Conservation (phyloP, 2,888 invertebrate species). For the Clitarchus hookeri region DNA sequence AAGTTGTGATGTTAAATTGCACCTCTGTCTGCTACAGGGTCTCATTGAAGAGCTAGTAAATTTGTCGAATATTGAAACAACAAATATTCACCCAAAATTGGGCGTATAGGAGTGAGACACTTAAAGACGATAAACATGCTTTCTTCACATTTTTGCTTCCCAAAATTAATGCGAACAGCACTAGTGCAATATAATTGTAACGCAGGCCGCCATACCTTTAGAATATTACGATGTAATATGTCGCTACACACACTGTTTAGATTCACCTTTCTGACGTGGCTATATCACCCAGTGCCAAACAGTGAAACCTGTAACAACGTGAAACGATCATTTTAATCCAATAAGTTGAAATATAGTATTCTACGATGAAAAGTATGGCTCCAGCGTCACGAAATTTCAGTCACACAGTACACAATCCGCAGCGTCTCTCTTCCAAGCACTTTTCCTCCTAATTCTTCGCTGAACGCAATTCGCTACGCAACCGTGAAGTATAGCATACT, state of each 20-base stretch:
- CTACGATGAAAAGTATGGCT: neutral
- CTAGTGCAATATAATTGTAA: neutral
- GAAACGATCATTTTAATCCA: neutral
- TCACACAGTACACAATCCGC: neutral
- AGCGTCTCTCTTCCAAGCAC: neutral
- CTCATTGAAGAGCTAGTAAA: too few species aligned
- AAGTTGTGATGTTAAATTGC: too few species aligned
- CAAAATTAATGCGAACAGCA: too few species aligned
- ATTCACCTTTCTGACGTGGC: neutral
- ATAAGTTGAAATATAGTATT: neutral
- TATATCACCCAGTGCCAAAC: neutral
- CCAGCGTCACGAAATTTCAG: neutral
- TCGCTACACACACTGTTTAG: neutral
- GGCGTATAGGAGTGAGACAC: too few species aligned
- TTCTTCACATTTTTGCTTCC: neutral
- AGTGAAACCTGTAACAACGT: neutral
- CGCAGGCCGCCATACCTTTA: neutral
- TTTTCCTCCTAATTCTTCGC: neutral
- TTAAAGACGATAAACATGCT: too few species aligned
- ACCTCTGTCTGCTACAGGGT: too few species aligned
- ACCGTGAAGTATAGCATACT: neutral
- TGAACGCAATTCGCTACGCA: neutral
- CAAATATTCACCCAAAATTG: too few species aligned
- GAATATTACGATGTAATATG: neutral
- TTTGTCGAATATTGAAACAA: too few species aligned